Base-by-base conservation (phyloP, 1,140 invertebrate genomes). In the Paraescarpia echinospica region DNA sequence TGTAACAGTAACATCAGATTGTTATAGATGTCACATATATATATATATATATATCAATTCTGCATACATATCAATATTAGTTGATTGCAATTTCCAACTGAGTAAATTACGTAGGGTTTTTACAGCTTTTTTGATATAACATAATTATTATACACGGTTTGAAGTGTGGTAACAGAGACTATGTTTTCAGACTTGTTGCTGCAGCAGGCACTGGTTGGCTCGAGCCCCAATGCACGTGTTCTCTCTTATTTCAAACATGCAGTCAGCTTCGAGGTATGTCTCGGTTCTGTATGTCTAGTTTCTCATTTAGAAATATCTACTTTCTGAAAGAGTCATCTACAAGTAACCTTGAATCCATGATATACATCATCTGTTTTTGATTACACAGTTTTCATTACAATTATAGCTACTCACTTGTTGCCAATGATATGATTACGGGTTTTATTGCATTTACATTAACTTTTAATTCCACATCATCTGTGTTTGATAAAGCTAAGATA, bases 221-320 rank as follows among this genome's bases (percentile, higher is more conserved):
- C 98, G 89, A 98, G 98, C 35, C 98, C 98, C 4, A 99, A 99
- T 96, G 97, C 98, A 94, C 96, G 99, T 93, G 98, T 99, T 48
- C 96, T 99, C 93, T 98, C 98, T 33, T 99, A 99, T 96, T 96
- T 99, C 48, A 98, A 98, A 95, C 98, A 99, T 96, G 98, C 98
- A 6, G 96, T 99, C 51, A 98, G 98, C 94, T 98, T 98, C 35
- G 98, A 97, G 95, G 97, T 97, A 94, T 93, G 92, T 48, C 35
- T 77, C 59, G 22, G 2, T 77, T 27, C 14, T 77, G 48, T 8
- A 9, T 77, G 59, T 77, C 59, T 77, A 18, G 27, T 77, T 77
- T 77, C 59, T 77, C 22, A 4, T 77, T 77, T 77, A 27, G 14
- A 31, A 27, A 77, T 77, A 18, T 77, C 59, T 77, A 0, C 8